A percentile compares a stretch with the other conserved stretches of the same genome.
Conservation (phyloP, 2,113 vertebrate genomes). For the Arothron firmamentum region DNA sequence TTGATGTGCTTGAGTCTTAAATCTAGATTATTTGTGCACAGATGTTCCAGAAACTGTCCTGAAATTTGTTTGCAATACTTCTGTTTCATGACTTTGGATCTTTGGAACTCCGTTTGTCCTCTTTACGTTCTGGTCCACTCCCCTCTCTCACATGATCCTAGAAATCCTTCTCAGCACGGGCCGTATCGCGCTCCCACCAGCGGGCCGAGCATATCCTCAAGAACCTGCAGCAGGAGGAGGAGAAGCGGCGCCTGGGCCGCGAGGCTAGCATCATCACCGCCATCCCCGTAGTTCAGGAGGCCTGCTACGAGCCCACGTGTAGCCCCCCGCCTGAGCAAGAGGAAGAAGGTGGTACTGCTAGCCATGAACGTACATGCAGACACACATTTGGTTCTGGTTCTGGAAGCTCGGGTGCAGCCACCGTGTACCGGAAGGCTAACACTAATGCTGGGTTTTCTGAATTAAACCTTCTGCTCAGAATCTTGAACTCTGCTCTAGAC, state of each 20-base stretch:
- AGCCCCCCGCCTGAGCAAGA: constrained; percentile 93
- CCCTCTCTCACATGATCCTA: constrained; percentile 43
- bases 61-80: not conserved
- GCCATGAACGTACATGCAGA: not conserved
- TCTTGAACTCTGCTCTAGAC: no score
- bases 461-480: no score
- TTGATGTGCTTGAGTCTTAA: constrained; percentile 39
- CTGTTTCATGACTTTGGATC: constrained; percentile 15
- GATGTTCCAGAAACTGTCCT: constrained; percentile 16
- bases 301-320: constrained; percentile 94
- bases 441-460: no score
- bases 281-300: constrained; percentile 95
- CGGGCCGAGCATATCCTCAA: constrained; percentile 97
- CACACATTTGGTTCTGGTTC: no score
- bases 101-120: not conserved
- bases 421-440: no score
- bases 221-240: constrained; percentile 97
- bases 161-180: constrained; percentile 98
- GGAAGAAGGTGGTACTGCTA: constrained; percentile 86
- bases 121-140: constrained; percentile 4
- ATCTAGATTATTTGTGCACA: constrained; percentile 36
- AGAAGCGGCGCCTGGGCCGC: constrained; percentile 90
- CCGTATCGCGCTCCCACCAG: constrained; percentile 96
- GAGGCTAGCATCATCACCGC: constrained; percentile 98
- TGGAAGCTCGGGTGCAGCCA: no score